Evolutionary conservation across 2,888 invertebrate species (phyloP).

Genomic region (Mythimna vitellina): DNA sequence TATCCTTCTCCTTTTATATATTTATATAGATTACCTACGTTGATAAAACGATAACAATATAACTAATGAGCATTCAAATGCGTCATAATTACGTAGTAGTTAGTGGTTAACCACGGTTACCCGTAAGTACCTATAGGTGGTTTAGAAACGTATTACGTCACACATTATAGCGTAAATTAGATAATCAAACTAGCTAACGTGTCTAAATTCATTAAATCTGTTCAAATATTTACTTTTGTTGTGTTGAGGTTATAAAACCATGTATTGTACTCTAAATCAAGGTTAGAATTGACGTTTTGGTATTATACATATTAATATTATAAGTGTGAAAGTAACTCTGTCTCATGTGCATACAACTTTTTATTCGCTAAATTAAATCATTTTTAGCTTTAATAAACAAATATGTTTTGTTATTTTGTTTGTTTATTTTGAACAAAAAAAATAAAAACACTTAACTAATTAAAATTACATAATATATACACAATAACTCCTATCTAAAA

Average conservation of each 20-base stretch:
- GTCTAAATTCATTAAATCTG: constrained; percentile 5
- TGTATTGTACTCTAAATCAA: neutral
- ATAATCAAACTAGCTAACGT: constrained; percentile 33
- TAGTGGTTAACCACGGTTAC: constrained; percentile 7
- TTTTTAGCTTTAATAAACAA: too few species aligned
- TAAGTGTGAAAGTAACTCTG: too few species aligned
- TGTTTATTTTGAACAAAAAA: too few species aligned
- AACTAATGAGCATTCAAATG: constrained; percentile 30
- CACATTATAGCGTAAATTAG: constrained; percentile 16
- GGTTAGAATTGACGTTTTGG: neutral
- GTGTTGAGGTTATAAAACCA: neutral
- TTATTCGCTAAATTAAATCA: too few species aligned
- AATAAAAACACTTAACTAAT: too few species aligned
- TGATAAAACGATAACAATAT: neutral
- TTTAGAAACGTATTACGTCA: constrained; percentile 25
- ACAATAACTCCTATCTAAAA: too few species aligned
- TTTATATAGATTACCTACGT: neutral
- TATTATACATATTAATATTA: too few species aligned
- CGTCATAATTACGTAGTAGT: constrained; percentile 26
- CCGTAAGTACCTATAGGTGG: neutral
- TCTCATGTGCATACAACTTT: too few species aligned
- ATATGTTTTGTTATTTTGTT: too few species aligned
- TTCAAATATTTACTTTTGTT: constrained; percentile 23
- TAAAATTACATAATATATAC: too few species aligned
- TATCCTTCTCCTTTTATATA: too few species aligned